A percentile compares a stretch with the other conserved stretches of the same genome.
Conservation (phyloP, 2,888 invertebrate genomes). For the Caenorhabditis macrosperma region DNA sequence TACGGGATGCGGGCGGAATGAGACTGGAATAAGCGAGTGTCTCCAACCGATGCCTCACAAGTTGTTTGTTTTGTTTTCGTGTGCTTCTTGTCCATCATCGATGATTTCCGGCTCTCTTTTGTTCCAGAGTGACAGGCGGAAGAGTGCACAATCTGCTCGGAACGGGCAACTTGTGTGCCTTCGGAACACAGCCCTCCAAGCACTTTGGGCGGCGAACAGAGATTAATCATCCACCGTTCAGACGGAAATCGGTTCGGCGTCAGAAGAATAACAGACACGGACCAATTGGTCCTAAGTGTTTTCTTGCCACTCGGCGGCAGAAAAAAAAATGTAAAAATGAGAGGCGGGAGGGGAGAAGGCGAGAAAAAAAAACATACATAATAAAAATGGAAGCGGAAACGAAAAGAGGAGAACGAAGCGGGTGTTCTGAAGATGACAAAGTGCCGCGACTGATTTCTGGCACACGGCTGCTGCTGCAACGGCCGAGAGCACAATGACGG, state of each 20-base stretch:
- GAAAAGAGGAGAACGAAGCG: background rate
- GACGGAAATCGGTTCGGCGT: constrained; percentile 12
- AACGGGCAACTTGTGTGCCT: no score
- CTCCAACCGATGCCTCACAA: background rate
- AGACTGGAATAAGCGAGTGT: background rate
- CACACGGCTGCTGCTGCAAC: constrained; percentile 10
- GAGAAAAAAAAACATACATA: constrained; percentile 45
- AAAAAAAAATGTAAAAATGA: constrained; percentile 20
- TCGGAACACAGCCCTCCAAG: no score
- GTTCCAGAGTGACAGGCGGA: constrained; percentile 4
- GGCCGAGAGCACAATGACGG: constrained; percentile 11
- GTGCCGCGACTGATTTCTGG: constrained; percentile 45
- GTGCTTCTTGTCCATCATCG: constrained; percentile 27
- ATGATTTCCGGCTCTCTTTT: constrained; percentile 1
- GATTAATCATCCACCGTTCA: constrained; percentile 27
- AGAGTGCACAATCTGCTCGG: background rate
- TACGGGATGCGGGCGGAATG: constrained; percentile 6
- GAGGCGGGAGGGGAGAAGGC: constrained; percentile 8
- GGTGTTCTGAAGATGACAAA: constrained; percentile 35
- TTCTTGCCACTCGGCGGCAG: constrained; percentile 15
- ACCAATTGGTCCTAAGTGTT: constrained; percentile 52
- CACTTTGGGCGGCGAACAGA: no score
- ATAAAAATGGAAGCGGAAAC: constrained; percentile 38
- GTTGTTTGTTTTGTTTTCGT: constrained; percentile 20
- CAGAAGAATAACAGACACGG: constrained; percentile 37